Evolutionary conservation across 2,797 vertebrate species (phyloP).

Genomic region (Petrocephalus schoutedeni): DNA sequence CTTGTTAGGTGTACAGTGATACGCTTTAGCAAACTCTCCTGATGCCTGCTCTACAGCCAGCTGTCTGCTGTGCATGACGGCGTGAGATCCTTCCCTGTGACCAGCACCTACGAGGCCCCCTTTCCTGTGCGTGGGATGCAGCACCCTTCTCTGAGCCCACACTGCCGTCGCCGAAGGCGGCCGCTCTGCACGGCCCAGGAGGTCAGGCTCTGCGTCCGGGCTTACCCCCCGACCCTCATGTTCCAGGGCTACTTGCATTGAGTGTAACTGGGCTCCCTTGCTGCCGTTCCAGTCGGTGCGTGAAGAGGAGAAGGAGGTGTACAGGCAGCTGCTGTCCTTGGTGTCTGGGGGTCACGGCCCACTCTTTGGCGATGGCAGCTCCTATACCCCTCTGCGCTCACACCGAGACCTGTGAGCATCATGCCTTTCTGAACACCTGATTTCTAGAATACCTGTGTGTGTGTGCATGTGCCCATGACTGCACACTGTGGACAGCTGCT

Average conservation of each 20-base stretch:
- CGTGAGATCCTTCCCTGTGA: conserved; percentile 43
- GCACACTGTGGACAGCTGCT: too few species aligned
- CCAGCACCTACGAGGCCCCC: conserved; percentile 75
- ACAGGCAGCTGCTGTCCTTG: conserved; percentile 83
- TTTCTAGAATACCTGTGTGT: not conserved
- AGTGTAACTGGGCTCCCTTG: not conserved
- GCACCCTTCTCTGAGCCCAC: conserved; percentile 70
- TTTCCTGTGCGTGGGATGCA: conserved; percentile 81
- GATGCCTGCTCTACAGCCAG: conserved; percentile 31
- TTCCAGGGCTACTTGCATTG: not conserved
- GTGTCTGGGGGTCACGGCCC: conserved; percentile 82
- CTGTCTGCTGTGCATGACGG: conserved; percentile 34
- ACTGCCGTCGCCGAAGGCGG: conserved; percentile 54
- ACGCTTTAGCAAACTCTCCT: not conserved
- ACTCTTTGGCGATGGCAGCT: conserved; percentile 66
- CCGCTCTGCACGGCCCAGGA: conserved; percentile 76
- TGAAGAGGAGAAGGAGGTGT: conserved; percentile 87
- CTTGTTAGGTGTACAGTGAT: not conserved
- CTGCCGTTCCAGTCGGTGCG: conserved; percentile 68
- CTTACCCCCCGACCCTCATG: not conserved
- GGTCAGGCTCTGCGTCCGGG: conserved; percentile 54
- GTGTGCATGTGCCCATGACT: not conserved
- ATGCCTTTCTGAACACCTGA: not conserved
- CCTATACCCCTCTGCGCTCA: conserved; percentile 67
- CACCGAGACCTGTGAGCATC: conserved; percentile 79